Evolutionary conservation across 2,888 invertebrate genomes (phyloP).

Genomic region (Mimumesa dahlbomi): DNA sequence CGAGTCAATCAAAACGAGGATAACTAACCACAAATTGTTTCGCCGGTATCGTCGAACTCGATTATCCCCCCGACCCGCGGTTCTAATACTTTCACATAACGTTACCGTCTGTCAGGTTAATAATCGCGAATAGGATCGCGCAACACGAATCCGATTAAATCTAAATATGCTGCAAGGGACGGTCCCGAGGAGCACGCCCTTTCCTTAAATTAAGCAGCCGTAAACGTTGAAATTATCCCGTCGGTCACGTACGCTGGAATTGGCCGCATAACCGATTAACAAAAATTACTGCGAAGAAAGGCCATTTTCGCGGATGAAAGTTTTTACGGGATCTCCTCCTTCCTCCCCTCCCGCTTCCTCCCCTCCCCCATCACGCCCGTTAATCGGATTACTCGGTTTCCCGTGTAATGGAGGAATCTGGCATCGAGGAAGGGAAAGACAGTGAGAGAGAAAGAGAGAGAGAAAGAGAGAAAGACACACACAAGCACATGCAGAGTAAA

Average conservation of each 20-base stretch:
- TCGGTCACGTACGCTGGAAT: slow-evolving; percentile 43
- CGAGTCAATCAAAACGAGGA: no score
- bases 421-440: not conserved
- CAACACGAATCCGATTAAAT: slow-evolving; percentile 41
- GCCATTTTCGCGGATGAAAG: slow-evolving; percentile 45
- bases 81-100: no score
- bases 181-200: slow-evolving; percentile 22
- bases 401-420: slow-evolving; percentile 48
- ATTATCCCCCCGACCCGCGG: no score
- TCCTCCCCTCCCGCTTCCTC: no score
- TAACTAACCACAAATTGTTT: no score
- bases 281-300: slow-evolving; percentile 42
- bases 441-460: no score
- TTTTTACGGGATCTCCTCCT: no score
- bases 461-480: no score
- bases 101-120: no score
- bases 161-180: not conserved
- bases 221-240: slow-evolving; percentile 49
- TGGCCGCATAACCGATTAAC: slow-evolving; percentile 44
- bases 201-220: slow-evolving; percentile 42
- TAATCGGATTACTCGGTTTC: slow-evolving; percentile 57
- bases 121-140: slow-evolving; percentile 19
- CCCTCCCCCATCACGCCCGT: no score
- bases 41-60: no score
- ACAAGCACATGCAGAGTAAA: no score